Percentiles rank a stretch among this genome's conserved stretches.
Evolutionary conservation across 2,888 invertebrate species (phyloP).

Genomic region (Brassicogethes aeneus): DNA sequence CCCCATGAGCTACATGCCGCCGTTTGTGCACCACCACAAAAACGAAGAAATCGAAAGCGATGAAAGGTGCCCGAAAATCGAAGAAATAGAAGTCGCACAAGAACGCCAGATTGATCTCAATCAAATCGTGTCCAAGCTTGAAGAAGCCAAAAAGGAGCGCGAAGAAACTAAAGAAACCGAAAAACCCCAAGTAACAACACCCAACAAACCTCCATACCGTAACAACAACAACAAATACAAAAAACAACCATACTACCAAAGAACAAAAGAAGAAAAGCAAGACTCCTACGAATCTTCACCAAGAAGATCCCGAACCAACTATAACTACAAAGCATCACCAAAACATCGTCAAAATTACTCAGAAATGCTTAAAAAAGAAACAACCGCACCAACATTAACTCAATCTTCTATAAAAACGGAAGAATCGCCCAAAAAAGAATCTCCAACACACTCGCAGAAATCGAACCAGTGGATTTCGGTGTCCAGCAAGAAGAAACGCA

Average conservation of each 20-base stretch:
- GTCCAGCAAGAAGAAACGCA: slow-evolving; percentile 36
- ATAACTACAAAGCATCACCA: neutral
- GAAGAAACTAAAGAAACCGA: slow-evolving; percentile 12
- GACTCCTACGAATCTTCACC: neutral
- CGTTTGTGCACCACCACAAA: neutral
- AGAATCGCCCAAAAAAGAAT: neutral
- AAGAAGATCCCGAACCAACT: neutral
- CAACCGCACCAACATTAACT: too few relatives aligned
- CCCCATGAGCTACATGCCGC: slow-evolving; percentile 13
- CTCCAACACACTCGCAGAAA: slow-evolving; percentile 1
- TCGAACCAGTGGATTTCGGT: slow-evolving; percentile 38
- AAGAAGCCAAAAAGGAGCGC: slow-evolving; percentile 37
- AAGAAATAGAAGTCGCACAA: slow-evolving; percentile 11
- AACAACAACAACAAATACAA: neutral
- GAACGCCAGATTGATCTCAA: slow-evolving; percentile 23
- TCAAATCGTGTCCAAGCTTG: slow-evolving; percentile 39
- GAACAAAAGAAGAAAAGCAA: neutral
- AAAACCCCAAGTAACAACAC: slow-evolving; percentile 2
- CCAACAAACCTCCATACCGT: neutral
- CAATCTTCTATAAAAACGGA: neutral
- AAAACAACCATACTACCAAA: neutral
- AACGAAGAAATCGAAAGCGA: slow-evolving; percentile 6
- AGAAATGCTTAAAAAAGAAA: neutral
- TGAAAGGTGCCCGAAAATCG: neutral
- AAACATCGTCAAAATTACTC: neutral